Evolutionary conservation across 1,140 invertebrate species (phyloP), one percentile per base, ranked within the genome.

Genomic region (Camponotus vicinus): DNA sequence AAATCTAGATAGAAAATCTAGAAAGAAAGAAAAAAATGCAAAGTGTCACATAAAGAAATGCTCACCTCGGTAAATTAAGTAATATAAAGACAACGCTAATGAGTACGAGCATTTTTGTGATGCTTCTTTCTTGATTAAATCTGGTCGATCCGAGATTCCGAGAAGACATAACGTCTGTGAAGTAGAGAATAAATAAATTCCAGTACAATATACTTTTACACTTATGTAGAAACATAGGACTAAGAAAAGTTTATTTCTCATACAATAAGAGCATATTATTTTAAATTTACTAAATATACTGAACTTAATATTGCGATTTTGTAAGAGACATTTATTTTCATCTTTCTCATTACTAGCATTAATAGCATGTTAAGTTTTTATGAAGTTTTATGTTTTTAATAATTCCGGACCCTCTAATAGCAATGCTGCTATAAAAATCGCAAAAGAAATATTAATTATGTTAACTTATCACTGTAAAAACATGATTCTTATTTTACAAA

Each of bases 41-140:
- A 64, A 32, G 1, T 27, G 27, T 66, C 0, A 67, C 52, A 18
- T 57, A 15, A 79, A 15, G 18, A 78, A 9, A 37, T 21, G 21
- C 85, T 93, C 94, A 96, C 95, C 96, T 96, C n/a, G 96, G 96
- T 64, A 96, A 89, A 93, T 96, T 96, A 11, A 96, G 92, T 0
- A 96, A 82, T 42, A 96, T 94, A 80, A 96, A 96, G 27, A 96
- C 96, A 0, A 96, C 95, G 40, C 96, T 96, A 37, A 96, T 96
- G 2, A 96, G 92, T 4, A 96, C 90, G 1, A 96, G 89, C 96
- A 96, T 96, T 90, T 96, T 96, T 0, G 96, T 96, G 34, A 96
- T 96, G 80, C 92, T 96, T 66, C 92, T 96, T 66, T 96, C 95
- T 85, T 96, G 96, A 75, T 95, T 96, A 8, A 78, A 78, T 71